These are phyloP conservation scores for Pandemis corylana DNA, from an alignment of 2,888 invertebrate genomes.

Conservation along the genomic window DNA sequence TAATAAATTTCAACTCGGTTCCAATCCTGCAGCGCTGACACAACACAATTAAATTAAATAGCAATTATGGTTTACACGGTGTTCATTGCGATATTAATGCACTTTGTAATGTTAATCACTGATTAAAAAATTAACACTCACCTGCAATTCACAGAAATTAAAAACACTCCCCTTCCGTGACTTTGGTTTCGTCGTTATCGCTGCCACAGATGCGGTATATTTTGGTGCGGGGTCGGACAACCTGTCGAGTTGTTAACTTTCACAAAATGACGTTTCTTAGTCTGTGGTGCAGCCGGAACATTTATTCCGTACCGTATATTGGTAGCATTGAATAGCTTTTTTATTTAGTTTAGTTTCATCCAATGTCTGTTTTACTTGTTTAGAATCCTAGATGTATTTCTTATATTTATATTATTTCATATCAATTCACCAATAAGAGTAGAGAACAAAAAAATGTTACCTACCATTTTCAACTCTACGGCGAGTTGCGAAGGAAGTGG, in stretches of 20 bases:
- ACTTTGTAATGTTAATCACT: slow-evolving; percentile 36
- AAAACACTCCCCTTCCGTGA: slow-evolving; percentile 55
- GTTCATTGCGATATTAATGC: slow-evolving; percentile 22
- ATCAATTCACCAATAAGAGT: too few species aligned
- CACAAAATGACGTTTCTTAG: slow-evolving; percentile 13
- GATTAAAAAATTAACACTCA: slow-evolving; percentile 45
- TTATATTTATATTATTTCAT: too few species aligned
- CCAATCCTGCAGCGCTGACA: slow-evolving; percentile 31
- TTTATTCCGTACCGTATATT: neutral
- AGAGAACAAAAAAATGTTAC: too few species aligned
- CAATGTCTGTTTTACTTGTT: too few species aligned
- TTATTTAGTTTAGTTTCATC: too few species aligned
- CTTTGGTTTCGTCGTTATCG: slow-evolving; percentile 42
- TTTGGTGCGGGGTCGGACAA: slow-evolving; percentile 18
- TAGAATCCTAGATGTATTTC: too few species aligned
- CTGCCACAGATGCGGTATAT: slow-evolving; percentile 37
- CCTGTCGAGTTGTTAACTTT: slow-evolving; percentile 13
- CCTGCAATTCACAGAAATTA: slow-evolving; percentile 54
- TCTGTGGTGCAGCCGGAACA: slow-evolving; percentile 15
- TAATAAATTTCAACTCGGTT: slow-evolving; percentile 28
- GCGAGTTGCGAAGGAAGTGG: too few species aligned
- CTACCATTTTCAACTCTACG: too few species aligned
- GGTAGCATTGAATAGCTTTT: too few species aligned
- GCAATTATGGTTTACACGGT: slow-evolving; percentile 4
- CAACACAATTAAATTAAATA: slow-evolving; percentile 30